These are phyloP conservation scores for Dipus sagitta DNA, from an alignment of 2,797 vertebrate species.

Conservation along the genomic window DNA sequence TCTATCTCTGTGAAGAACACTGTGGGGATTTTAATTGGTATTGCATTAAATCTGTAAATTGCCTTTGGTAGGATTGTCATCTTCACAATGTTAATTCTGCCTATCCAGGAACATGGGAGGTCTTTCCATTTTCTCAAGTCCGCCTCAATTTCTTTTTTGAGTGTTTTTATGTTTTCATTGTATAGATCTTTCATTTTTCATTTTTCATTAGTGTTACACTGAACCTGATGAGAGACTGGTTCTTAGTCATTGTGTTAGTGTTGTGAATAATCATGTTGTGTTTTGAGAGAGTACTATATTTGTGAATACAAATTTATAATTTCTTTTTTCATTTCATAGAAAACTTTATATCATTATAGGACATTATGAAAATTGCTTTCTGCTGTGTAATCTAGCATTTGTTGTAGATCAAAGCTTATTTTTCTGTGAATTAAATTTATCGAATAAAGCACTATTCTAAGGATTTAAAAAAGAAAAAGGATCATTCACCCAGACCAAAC, in stretches of 20 bases:
- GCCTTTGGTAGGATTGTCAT: too few species aligned
- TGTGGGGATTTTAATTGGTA: too few species aligned
- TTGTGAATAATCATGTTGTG: conserved; percentile 75
- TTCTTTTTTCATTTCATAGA: conserved; percentile 65
- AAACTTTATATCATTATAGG: conserved; percentile 68
- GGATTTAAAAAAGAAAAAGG: not conserved
- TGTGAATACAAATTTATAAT: conserved; percentile 77
- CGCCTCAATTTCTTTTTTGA: too few species aligned
- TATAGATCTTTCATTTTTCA: too few species aligned
- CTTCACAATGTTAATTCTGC: too few species aligned
- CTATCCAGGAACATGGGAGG: too few species aligned
- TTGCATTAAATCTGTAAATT: too few species aligned
- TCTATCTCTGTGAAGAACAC: too few species aligned
- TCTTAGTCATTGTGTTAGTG: conserved; percentile 66
- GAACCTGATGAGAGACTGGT: conserved; percentile 51
- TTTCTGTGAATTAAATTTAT: conserved; percentile 81
- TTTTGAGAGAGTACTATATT: conserved; percentile 77
- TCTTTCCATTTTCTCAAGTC: too few species aligned
- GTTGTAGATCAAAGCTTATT: conserved; percentile 81
- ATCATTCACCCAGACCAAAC: too few species aligned
- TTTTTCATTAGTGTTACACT: conserved; percentile 25
- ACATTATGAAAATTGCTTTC: conserved; percentile 74
- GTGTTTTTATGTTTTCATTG: too few species aligned
- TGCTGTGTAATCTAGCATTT: conserved; percentile 68
- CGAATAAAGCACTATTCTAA: conserved; percentile 83